These are phyloP conservation scores for Manduca sexta DNA, from an alignment of 1,140 invertebrate genomes.

Conservation along the genomic window DNA sequence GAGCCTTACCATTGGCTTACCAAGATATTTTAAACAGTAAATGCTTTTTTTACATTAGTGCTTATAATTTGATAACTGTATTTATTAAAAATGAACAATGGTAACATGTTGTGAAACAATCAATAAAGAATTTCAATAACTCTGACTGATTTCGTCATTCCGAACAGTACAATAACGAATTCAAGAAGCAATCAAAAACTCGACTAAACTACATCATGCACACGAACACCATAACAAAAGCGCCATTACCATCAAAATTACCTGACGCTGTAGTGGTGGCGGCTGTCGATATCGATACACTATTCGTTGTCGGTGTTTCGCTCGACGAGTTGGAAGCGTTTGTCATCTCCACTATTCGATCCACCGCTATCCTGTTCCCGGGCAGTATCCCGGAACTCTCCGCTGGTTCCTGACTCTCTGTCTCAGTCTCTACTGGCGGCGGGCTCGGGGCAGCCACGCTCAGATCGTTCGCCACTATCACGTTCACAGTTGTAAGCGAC, in stretches of 20 bases:
- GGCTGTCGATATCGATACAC: conserved; percentile 38
- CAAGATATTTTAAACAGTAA: too few species aligned
- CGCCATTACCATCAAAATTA: conserved; percentile 23
- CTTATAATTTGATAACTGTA: too few species aligned
- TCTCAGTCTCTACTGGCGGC: conserved; percentile 32
- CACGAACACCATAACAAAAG: conserved; percentile 3
- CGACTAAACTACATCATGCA: conserved; percentile 1
- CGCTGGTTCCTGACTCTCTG: conserved; percentile 28
- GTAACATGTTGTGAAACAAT: too few species aligned
- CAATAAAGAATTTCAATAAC: too few species aligned
- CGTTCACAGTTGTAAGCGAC: conserved; percentile 65
- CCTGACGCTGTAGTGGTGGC: conserved; percentile 66
- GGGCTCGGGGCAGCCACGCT: conserved; percentile 38
- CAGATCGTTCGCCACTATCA: conserved; percentile 63
- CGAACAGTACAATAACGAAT: too few species aligned
- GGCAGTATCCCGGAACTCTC: conserved; percentile 43
- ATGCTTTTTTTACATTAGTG: too few species aligned
- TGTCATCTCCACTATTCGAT: conserved; percentile 58
- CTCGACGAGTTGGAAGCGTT: conserved; percentile 30
- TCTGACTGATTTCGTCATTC: too few species aligned
- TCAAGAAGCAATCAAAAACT: not conserved
- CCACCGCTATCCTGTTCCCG: conserved; percentile 55
- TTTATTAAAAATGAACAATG: too few species aligned
- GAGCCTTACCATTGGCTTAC: too few species aligned
- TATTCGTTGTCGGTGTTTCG: conserved; percentile 33